A percentile compares a stretch with the other conserved stretches of the same genome.
Conservation (phyloP, 2,797 vertebrate species). For the Crocidura indochinensis region DNA sequence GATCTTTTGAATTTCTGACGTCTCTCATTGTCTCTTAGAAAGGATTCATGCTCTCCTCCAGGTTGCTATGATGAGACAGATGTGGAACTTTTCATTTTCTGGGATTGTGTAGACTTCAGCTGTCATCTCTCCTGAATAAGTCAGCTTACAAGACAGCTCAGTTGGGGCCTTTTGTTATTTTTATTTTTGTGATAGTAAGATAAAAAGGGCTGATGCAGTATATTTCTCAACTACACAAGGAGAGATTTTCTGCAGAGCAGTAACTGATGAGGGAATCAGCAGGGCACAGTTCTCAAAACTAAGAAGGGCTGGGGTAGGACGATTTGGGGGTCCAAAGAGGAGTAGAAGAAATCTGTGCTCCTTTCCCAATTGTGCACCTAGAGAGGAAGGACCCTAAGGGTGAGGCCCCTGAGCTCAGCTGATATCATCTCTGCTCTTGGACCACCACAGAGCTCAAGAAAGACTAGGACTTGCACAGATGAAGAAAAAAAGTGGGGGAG, state of each 20-base stretch:
- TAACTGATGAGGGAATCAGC: no score
- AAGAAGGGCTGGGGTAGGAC: background rate
- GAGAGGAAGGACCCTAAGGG: background rate
- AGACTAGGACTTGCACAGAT: background rate
- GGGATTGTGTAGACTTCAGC: constrained; percentile 52
- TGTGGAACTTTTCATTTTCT: constrained; percentile 61
- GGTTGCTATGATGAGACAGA: constrained; percentile 69
- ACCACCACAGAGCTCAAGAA: background rate
- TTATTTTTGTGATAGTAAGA: constrained; percentile 55
- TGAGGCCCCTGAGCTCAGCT: background rate
- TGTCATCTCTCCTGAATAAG: constrained; percentile 61
- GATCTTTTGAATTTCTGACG: constrained; percentile 2
- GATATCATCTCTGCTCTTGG: background rate
- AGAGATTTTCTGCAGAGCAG: background rate
- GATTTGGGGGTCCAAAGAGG: background rate
- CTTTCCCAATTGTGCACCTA: background rate
- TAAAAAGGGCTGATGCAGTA: constrained; percentile 48
- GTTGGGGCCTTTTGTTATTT: constrained; percentile 59
- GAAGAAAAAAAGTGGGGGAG: no score
- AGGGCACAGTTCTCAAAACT: background rate
- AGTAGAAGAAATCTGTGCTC: background rate
- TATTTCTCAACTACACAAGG: background rate
- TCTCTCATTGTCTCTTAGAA: constrained; percentile 42
- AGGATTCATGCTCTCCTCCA: constrained; percentile 42
- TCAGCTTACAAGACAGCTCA: constrained; percentile 56